Percentiles rank a stretch among this genome's conserved stretches.
phyloP scores from a whole-genome alignment of 2,888 invertebrate genomes.

The Lordiphosa andalusiaca region DNA sequence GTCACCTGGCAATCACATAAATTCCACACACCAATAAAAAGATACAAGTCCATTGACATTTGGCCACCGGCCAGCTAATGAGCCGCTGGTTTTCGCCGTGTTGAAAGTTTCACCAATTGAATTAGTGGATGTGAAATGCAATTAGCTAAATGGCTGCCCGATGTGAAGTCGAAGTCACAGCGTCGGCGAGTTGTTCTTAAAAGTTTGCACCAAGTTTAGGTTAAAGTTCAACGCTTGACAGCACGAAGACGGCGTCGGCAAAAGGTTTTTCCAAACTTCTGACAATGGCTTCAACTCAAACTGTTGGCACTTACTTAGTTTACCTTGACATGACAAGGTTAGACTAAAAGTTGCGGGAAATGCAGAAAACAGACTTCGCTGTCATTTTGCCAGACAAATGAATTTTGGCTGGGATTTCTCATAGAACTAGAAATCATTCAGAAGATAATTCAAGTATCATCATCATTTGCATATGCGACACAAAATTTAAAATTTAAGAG shows the following conservation, averaged over 20 bases:
- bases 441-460: too few relatives aligned
- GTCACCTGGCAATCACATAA: slow-evolving; percentile 52
- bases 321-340: slow-evolving; percentile 29
- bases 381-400: too few relatives aligned
- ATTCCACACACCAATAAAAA: slow-evolving; percentile 2
- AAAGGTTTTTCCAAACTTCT: slow-evolving; percentile 9
- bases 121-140: slow-evolving; percentile 53
- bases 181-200: slow-evolving; percentile 29
- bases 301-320: slow-evolving; percentile 15
- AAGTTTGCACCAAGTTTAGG: slow-evolving; percentile 19
- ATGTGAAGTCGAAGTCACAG: slow-evolving; percentile 26
- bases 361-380: too few relatives aligned
- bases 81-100: slow-evolving; percentile 25
- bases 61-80: slow-evolving; percentile 41
- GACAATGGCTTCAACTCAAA: slow-evolving; percentile 1
- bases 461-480: too few relatives aligned
- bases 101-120: slow-evolving; percentile 46
- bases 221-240: slow-evolving; percentile 4
- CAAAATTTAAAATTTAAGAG: too few relatives aligned
- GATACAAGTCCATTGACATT: slow-evolving; percentile 2
- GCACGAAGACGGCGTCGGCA: not conserved
- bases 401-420: too few relatives aligned
- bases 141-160: slow-evolving; percentile 55
- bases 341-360: slow-evolving; percentile 9
- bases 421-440: too few relatives aligned